Base-by-base conservation (phyloP, 2,113 vertebrate species). In the Meriones unguiculatus region DNA sequence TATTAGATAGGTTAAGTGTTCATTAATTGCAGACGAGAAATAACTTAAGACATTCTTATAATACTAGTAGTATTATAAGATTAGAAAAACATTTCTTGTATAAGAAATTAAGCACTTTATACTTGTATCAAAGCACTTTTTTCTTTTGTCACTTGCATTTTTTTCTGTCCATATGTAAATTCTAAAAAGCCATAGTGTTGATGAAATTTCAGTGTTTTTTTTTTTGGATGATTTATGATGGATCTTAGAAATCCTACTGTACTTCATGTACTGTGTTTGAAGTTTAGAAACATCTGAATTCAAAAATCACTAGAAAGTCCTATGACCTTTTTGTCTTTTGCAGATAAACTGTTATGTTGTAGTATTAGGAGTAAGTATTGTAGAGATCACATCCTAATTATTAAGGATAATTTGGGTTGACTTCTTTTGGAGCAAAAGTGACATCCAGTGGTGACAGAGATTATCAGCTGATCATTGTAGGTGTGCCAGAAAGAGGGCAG, bases 371-470 rank as follows among this genome's bases (percentile, higher is more conserved):
- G 57, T 96, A 90, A 80, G 22, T 95, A 59, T 96, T 73, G 87
- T 96, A 91, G 62, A 78, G 32, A 93, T 90, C 67, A 93, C n/a
- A 65, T 95, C 89, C 50, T 96, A 94, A 95, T 97, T 95, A 65
- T 76, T 84, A 78, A 84, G 82, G 77, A 96, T 96, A 91, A 73
- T 93, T 91, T 89, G 54, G 65, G 75, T 95, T 96, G 89, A 93
- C 62, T 97, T 96, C 86, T 89, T 90, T 96, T 96, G 75, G 87
- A 93, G 17, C 94, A 91, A 93, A 98, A 95, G 93, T 97, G 96
- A 97, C 84, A 95, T 97, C 96, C 97, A 93, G 92, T 98, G 92
- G 94, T 95, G 69, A 95, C 86, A 95, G 88, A 95, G 95, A 94
- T 97, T 95, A 95, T 93, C 52, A 95, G 0, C 80, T 96, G 78